Conservation (phyloP, 2,888 invertebrate species). For the Sipha maydis region DNA sequence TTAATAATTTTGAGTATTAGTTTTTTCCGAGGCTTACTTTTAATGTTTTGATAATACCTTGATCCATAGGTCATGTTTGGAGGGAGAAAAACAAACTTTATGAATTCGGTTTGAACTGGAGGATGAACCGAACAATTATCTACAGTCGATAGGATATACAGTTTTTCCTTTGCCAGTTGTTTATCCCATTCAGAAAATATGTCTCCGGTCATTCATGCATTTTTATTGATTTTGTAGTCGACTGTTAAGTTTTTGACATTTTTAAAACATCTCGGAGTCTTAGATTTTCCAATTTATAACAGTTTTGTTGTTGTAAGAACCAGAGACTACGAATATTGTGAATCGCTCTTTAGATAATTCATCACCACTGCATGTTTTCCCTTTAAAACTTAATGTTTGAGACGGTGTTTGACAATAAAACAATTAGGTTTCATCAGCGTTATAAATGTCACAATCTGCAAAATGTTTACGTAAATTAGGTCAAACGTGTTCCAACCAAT, state of each 20-base stretch:
- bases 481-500: constrained; percentile 37
- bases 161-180: no score
- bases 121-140: no score
- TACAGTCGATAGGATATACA: constrained; percentile 22
- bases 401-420: constrained; percentile 24
- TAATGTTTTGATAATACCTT: no score
- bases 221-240: constrained; percentile 36
- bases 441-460: constrained; percentile 24
- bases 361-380: constrained; percentile 1
- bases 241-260: constrained; percentile 17
- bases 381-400: constrained; percentile 29
- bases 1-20: no score
- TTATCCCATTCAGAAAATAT: constrained; percentile 25
- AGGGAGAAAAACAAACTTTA: no score
- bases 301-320: background rate
- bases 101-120: no score
- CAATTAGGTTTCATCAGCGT: constrained; percentile 35
- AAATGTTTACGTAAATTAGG: constrained; percentile 10
- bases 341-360: background rate
- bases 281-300: constrained; percentile 5
- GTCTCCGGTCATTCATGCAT: constrained; percentile 14
- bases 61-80: no score
- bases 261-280: no score
- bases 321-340: background rate
- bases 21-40: no score